Evolutionary conservation across 2,113 vertebrate genomes (phyloP).

Genomic region (Lagopus muta): DNA sequence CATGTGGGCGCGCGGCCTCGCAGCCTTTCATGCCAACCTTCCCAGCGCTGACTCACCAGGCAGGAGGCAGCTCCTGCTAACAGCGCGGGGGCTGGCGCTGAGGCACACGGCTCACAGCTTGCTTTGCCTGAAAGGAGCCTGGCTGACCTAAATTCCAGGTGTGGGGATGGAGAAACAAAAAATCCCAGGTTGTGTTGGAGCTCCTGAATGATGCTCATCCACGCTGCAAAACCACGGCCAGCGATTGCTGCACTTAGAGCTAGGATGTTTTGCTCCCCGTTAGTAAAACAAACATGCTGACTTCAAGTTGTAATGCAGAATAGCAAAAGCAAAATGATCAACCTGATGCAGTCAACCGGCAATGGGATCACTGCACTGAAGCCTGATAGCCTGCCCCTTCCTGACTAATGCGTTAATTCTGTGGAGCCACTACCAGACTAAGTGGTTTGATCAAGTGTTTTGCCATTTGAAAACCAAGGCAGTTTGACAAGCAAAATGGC

Average conservation of each 20-base stretch:
- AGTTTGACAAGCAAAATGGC: constrained; percentile 52
- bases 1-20: constrained; percentile 9
- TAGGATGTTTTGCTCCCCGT: not conserved
- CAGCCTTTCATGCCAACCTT: not conserved
- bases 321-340: not conserved
- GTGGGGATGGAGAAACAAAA: not conserved
- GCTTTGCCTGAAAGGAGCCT: not conserved
- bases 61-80: not conserved
- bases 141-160: constrained; percentile 18
- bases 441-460: constrained; percentile 31
- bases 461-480: constrained; percentile 40
- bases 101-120: not conserved
- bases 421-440: not conserved
- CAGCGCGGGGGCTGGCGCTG: not conserved
- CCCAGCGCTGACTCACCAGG: not conserved
- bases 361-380: not conserved
- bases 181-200: not conserved
- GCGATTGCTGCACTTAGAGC: not conserved
- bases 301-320: not conserved
- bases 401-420: constrained; percentile 55
- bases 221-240: not conserved
- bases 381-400: constrained; percentile 7
- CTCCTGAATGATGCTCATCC: not conserved
- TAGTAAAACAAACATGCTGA: constrained; percentile 28
- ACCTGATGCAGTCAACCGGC: not conserved